These are phyloP conservation scores for Collichthys lucidus DNA, from an alignment of 2,113 vertebrate species.

Conservation along the genomic window DNA sequence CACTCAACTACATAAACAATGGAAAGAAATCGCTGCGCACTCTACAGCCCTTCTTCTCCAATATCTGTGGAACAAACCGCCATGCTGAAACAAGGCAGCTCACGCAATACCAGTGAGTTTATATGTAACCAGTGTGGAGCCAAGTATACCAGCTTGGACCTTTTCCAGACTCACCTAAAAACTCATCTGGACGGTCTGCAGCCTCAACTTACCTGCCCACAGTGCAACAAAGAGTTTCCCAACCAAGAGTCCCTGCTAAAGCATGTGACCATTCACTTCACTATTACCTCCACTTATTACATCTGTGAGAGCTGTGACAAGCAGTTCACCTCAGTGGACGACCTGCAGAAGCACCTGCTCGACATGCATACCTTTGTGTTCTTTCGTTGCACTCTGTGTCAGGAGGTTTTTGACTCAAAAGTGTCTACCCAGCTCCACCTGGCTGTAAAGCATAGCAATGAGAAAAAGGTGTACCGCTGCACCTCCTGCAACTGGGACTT, in stretches of 20 bases:
- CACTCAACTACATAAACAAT: constrained; percentile 96
- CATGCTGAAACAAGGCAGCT: constrained; percentile 92
- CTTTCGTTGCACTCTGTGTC: constrained; percentile 98
- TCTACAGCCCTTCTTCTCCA: constrained; percentile 94
- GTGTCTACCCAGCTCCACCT: constrained; percentile 98
- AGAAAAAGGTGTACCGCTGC: constrained; percentile 97
- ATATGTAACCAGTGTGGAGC: constrained; percentile 97
- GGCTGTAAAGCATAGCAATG: constrained; percentile 98
- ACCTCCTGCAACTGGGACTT: constrained; percentile 99
- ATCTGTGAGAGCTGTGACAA: constrained; percentile 99
- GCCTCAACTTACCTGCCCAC: constrained; percentile 95
- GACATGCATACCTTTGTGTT: constrained; percentile 99
- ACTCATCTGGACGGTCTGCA: constrained; percentile 94
- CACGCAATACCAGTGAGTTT: constrained; percentile 91
- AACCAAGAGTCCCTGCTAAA: constrained; percentile 97
- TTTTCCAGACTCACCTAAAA: constrained; percentile 98
- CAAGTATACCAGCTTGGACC: constrained; percentile 94
- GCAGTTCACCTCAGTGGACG: constrained; percentile 98
- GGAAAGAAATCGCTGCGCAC: constrained; percentile 93
- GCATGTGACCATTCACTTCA: constrained; percentile 98
- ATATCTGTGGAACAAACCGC: constrained; percentile 91
- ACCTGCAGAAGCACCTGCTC: constrained; percentile 97
- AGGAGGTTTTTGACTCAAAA: constrained; percentile 98
- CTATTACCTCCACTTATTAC: constrained; percentile 97
- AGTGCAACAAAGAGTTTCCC: constrained; percentile 99